Evolutionary conservation across 2,888 invertebrate species (phyloP), one percentile per base, ranked within the genome.

Genomic region (Parnassius smintheus): DNA sequence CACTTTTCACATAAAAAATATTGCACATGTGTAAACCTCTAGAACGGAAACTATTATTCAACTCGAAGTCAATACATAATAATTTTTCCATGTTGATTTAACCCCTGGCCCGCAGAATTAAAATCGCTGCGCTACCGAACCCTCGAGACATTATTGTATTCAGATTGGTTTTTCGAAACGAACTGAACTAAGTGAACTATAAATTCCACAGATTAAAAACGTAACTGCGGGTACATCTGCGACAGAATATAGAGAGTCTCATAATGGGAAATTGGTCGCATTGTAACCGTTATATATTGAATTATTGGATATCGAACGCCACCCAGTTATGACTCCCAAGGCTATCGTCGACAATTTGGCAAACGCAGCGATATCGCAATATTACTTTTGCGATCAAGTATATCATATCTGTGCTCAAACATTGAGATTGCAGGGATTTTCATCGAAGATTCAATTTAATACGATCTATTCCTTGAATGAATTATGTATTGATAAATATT

Each of bases 181-280:
- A 11, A 44, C 8, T 9, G 11, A 44, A 44, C 44, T 44, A n/a
- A 55, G 13, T 42, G 2, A 25, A 46, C 49, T 35, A 49, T 56
- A 56, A 56, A 56, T 59, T 52, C 10, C 13, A 11, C 52, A 52
- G 51, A 59, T 59, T 52, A 59, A 59, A 59, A 59, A 59, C 52
- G 44, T 59, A 59, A 52, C 51, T 45, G 51, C 52, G 44, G n/a
- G 25, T 51, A 45, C 59, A 59, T 59, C 51, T 59, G 45, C 45
- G 52, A 22, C 52, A 25, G 52, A 52, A 59, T 52, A 58, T 42
- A 58, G 44, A 58, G 11, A 8, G 50, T 35, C 41, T 11, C 22
- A 49, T 58, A 58, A 50, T 50, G 52, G 22, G 18, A 12, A 50
- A 25, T 52, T 42, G 51, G 22, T 56, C 45, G 46, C 46, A n/a